These are phyloP conservation scores for Clupea harengus DNA, from an alignment of 2,113 vertebrate species.

Conservation along the genomic window DNA sequence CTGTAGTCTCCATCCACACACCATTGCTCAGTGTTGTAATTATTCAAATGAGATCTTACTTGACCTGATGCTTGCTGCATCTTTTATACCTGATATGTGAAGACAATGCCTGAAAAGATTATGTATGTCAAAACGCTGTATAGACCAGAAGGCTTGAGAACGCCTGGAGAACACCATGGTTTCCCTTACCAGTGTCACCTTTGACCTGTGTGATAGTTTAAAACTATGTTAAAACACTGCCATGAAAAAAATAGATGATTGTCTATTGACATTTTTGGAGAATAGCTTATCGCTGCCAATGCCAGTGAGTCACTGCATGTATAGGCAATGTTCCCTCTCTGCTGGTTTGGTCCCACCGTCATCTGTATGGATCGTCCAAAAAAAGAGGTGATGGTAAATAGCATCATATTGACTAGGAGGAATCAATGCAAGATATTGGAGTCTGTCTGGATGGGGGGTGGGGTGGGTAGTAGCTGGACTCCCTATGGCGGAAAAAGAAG, in stretches of 20 bases:
- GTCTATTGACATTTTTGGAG: background rate
- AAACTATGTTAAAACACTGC: background rate
- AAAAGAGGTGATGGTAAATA: background rate
- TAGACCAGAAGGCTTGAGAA: background rate
- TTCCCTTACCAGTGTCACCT: background rate
- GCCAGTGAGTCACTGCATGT: background rate
- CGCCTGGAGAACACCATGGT: background rate
- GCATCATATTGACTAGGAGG: background rate
- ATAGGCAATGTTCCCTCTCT: background rate
- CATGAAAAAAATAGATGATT: background rate
- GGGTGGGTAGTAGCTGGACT: background rate
- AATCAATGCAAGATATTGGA: background rate
- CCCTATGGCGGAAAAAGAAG: background rate
- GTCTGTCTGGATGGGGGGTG: background rate
- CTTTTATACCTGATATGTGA: background rate
- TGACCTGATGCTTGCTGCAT: background rate
- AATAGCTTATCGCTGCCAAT: background rate
- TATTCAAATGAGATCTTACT: background rate
- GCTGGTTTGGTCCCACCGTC: background rate
- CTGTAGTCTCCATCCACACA: background rate
- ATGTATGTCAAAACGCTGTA: background rate
- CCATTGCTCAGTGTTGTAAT: background rate
- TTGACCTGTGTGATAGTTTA: too few relatives aligned
- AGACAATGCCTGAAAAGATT: background rate
- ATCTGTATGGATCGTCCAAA: background rate